Conservation (phyloP, 2,888 invertebrate species). For the Clunio marinus region DNA sequence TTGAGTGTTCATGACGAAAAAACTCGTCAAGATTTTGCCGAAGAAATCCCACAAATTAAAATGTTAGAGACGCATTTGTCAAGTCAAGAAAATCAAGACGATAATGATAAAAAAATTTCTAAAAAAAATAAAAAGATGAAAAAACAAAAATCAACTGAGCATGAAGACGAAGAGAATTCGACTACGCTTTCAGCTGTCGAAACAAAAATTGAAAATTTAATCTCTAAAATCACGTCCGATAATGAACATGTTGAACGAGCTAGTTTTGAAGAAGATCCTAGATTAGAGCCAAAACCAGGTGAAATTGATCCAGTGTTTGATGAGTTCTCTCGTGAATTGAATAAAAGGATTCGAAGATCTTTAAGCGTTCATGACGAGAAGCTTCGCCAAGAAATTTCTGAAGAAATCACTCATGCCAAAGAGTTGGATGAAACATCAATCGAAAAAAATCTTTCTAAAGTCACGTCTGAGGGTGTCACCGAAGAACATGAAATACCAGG, state of each 20-base stretch:
- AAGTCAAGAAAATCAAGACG: not conserved
- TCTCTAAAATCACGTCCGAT: not conserved
- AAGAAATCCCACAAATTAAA: not conserved
- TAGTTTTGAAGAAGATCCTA: not conserved
- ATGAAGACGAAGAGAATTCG: not conserved
- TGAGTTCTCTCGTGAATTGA: not conserved
- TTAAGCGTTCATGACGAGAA: not conserved
- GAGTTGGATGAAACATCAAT: slow-evolving; percentile 45
- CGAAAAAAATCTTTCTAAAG: slow-evolving; percentile 44
- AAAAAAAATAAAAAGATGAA: not conserved
- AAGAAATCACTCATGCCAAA: not conserved
- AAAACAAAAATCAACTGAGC: not conserved
- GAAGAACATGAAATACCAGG: slow-evolving; percentile 41
- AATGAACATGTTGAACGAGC: slow-evolving; percentile 6
- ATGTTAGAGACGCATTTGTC: not conserved
- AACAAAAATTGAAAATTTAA: not conserved
- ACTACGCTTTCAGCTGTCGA: too few relatives aligned
- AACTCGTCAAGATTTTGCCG: not conserved
- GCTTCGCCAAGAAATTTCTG: not conserved
- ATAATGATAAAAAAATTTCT: not conserved
- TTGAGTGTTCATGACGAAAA: not conserved
- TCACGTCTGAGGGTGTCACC: slow-evolving; percentile 40
- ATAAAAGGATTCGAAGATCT: not conserved
- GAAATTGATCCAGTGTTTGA: not conserved
- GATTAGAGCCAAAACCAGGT: not conserved